Percentiles rank a stretch among this genome's conserved stretches.
Conservation (phyloP, 1,140 invertebrate genomes). For the Drosophila kanapiae region DNA sequence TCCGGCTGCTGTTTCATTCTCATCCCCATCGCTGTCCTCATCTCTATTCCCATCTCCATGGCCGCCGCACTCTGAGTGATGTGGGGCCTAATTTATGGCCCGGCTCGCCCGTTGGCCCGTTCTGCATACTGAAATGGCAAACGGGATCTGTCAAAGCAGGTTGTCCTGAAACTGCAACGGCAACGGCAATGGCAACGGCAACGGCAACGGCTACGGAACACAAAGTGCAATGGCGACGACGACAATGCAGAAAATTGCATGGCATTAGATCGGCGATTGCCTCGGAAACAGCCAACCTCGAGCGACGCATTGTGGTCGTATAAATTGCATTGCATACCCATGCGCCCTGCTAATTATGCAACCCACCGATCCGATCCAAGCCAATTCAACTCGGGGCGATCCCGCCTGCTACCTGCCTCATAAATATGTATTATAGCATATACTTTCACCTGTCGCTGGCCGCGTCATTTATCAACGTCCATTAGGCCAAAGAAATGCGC, state of each 20-base stretch:
- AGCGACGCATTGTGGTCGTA: slow-evolving; percentile 32
- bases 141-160: slow-evolving; percentile 68
- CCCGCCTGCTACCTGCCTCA: slow-evolving; percentile 22
- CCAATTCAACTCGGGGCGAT: slow-evolving; percentile 11
- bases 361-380: slow-evolving; percentile 3
- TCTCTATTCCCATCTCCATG: slow-evolving; percentile 8
- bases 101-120: slow-evolving; percentile 27
- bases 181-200: slow-evolving; percentile 14
- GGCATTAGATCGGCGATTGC: slow-evolving; percentile 55
- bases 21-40: slow-evolving; percentile 1
- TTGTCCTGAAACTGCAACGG: slow-evolving; percentile 20
- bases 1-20: slow-evolving; percentile 19
- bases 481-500: slow-evolving; percentile 73
- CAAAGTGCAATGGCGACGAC: slow-evolving; percentile 1
- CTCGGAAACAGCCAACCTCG: slow-evolving; percentile 8
- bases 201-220: slow-evolving; percentile 7
- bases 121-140: slow-evolving; percentile 61
- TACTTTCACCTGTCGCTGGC: slow-evolving; percentile 68
- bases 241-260: slow-evolving; percentile 55
- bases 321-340: slow-evolving; percentile 53
- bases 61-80: slow-evolving; percentile 53
- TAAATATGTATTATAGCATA: slow-evolving; percentile 63
- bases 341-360: slow-evolving; percentile 68
- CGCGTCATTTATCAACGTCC: slow-evolving; percentile 74
- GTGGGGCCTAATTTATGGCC: slow-evolving; percentile 67